Percentiles rank a stretch among this genome's conserved stretches.
phyloP scores from a whole-genome alignment of 2,797 vertebrate species.

The Parauchenoglanis punctatus region DNA sequence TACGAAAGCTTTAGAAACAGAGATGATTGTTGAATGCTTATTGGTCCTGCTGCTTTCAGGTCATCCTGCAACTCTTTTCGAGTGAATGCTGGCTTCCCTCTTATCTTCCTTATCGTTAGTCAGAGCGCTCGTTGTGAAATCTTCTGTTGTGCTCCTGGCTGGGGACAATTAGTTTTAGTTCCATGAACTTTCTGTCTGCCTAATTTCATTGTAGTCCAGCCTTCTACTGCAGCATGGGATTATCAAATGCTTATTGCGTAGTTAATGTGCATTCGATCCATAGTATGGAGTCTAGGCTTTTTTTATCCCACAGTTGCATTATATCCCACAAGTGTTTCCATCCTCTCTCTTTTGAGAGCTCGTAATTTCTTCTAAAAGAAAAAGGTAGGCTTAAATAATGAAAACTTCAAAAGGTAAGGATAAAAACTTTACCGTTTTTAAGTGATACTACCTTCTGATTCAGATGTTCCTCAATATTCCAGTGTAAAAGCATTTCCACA shows the following conservation, averaged over 20 bases:
- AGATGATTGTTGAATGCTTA: too few relatives aligned
- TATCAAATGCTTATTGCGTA: constrained; percentile 42
- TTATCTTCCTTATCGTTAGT: too few relatives aligned
- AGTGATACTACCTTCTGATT: background rate
- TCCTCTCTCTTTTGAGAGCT: background rate
- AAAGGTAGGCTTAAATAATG: background rate
- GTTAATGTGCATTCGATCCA: constrained; percentile 51
- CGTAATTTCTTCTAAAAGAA: background rate
- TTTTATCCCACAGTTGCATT: constrained; percentile 26
- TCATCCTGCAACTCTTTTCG: too few relatives aligned
- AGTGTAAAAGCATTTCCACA: background rate
- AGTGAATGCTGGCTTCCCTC: too few relatives aligned
- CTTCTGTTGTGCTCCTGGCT: too few relatives aligned
- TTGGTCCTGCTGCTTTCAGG: too few relatives aligned
- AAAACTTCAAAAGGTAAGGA: background rate
- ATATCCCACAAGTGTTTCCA: constrained; percentile 24
- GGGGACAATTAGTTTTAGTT: too few relatives aligned
- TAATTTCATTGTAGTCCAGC: too few relatives aligned
- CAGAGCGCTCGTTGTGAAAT: too few relatives aligned
- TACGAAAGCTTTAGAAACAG: too few relatives aligned
- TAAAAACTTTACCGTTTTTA: background rate
- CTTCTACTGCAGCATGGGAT: background rate
- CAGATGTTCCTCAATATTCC: background rate
- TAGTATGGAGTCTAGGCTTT: constrained; percentile 47
- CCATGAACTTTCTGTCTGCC: too few relatives aligned